phyloP scores from a whole-genome alignment of 2,888 invertebrate genomes.

The Limenitis camilla region DNA sequence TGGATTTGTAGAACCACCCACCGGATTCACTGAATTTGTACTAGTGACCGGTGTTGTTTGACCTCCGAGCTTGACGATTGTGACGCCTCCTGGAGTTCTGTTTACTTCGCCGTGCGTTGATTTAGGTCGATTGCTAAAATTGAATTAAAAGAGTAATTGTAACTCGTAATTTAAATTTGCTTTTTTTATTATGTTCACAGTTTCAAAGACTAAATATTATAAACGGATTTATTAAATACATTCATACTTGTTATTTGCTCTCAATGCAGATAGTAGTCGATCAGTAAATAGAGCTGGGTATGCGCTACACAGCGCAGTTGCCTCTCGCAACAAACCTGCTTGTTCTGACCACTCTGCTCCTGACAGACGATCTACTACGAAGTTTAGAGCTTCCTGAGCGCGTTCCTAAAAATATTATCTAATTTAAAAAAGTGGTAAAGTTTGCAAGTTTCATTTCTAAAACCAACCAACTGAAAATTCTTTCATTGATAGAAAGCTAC shows the following conservation, averaged over 20 bases:
- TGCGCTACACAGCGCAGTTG: slow-evolving; percentile 85
- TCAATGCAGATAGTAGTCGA: slow-evolving; percentile 82
- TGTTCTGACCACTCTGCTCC: slow-evolving; percentile 82
- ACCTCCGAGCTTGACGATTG: slow-evolving; percentile 83
- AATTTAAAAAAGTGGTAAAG: neutral
- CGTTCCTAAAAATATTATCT: slow-evolving; percentile 73
- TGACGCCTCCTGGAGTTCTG: slow-evolving; percentile 83
- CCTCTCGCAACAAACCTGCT: slow-evolving; percentile 84
- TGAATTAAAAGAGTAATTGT: no score
- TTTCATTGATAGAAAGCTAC: no score
- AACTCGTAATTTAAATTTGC: no score
- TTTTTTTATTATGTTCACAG: no score
- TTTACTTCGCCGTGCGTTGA: slow-evolving; percentile 76
- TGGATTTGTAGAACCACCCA: slow-evolving; percentile 17
- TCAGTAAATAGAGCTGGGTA: slow-evolving; percentile 88
- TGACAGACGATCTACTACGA: slow-evolving; percentile 83
- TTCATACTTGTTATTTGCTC: no score
- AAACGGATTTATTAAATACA: no score
- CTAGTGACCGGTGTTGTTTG: slow-evolving; percentile 12
- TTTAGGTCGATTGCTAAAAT: slow-evolving; percentile 49
- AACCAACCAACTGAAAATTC: no score
- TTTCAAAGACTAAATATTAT: no score
- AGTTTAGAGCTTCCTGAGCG: slow-evolving; percentile 87
- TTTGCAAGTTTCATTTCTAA: no score
- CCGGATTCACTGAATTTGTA: slow-evolving; percentile 25